Evolutionary conservation across 2,888 invertebrate species (phyloP).

Genomic region (Alloscopus bannaensis): DNA sequence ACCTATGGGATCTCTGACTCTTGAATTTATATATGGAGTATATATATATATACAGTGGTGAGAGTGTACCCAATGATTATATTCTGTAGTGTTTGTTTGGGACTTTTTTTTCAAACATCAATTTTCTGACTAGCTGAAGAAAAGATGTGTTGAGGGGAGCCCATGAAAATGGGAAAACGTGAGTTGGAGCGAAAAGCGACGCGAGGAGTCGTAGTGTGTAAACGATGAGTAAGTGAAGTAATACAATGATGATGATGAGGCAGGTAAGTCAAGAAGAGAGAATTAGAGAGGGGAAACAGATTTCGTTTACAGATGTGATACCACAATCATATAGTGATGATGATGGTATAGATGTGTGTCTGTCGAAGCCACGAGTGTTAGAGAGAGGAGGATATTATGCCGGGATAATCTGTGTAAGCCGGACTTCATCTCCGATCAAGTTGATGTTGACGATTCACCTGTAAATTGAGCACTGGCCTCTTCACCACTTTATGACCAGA

Average conservation of each 20-base stretch:
- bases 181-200: too few species aligned
- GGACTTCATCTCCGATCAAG: slow-evolving; percentile 37
- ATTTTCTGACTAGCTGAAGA: slow-evolving; percentile 49
- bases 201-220: slow-evolving; percentile 33
- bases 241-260: slow-evolving; percentile 49
- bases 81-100: slow-evolving; percentile 50
- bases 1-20: slow-evolving; percentile 45
- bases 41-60: slow-evolving; percentile 16
- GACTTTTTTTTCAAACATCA: slow-evolving; percentile 25
- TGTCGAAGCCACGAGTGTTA: too few species aligned
- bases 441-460: slow-evolving; percentile 44
- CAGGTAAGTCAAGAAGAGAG: slow-evolving; percentile 58
- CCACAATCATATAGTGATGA: slow-evolving; percentile 23
- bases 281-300: slow-evolving; percentile 39
- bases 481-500: slow-evolving; percentile 16
- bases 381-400: slow-evolving; percentile 11
- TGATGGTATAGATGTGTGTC: too few species aligned
- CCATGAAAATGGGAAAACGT: slow-evolving; percentile 61
- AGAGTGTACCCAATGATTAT: background rate
- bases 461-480: background rate
- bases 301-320: too few species aligned
- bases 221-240: slow-evolving; percentile 32
- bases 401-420: slow-evolving; percentile 45
- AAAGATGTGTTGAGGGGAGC: slow-evolving; percentile 66
- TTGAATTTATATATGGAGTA: background rate